Conservation (phyloP, 2,888 invertebrate genomes). For the Mimachlamys varia region DNA sequence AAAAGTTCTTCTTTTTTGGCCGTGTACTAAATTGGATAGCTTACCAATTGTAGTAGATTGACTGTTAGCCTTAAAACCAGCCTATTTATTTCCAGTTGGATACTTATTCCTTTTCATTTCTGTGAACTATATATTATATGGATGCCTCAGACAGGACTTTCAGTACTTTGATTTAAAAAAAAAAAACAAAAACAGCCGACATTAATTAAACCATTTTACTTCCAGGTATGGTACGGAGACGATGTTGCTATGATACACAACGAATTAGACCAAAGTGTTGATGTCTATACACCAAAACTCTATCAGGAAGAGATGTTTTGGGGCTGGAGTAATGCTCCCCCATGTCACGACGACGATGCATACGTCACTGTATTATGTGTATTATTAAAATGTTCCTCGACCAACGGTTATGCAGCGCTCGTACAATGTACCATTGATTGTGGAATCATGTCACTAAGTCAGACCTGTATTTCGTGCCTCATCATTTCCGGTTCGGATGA, state of each 20-base stretch:
- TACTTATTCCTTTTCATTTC: too few species aligned
- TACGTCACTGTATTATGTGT: too few species aligned
- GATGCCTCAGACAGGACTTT: too few species aligned
- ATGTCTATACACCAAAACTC: not conserved
- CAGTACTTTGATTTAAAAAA: too few species aligned
- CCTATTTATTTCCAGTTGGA: too few species aligned
- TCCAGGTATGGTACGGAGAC: not conserved
- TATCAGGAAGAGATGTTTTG: not conserved
- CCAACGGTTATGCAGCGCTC: too few species aligned
- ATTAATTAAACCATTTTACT: not conserved
- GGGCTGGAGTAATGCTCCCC: not conserved
- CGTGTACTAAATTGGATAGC: too few species aligned
- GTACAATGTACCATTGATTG: not conserved
- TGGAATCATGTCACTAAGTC: not conserved
- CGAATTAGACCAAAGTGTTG: not conserved
- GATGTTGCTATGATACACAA: not conserved
- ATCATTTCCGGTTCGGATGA: not conserved
- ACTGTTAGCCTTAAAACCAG: too few species aligned
- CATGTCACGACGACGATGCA: not conserved
- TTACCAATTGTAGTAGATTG: too few species aligned
- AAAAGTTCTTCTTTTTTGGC: too few species aligned
- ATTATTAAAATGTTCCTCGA: too few species aligned
- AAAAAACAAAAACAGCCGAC: not conserved
- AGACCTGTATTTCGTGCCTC: not conserved
- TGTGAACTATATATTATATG: too few species aligned